Base-by-base conservation (phyloP, 2,888 invertebrate species). In the Nephrocerus scutellatus region DNA sequence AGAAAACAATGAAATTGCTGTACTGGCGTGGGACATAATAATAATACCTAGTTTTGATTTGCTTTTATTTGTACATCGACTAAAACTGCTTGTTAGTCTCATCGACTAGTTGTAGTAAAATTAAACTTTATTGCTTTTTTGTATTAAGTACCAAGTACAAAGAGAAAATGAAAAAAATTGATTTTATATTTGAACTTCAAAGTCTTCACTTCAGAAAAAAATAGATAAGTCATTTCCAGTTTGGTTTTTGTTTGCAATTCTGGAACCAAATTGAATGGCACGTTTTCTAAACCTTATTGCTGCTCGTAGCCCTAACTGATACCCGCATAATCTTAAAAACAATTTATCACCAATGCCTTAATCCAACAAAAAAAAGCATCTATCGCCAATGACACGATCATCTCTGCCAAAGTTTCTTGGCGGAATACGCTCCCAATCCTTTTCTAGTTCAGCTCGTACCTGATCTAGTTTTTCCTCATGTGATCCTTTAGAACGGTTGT, bases 221-320 rank as follows among this genome's bases (percentile, higher is more conserved):
- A n/a, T n/a, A n/a, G 91, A 91, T 41, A 78, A 56, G 60, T 89
- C 82, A 56, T 77, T 75, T 4, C 87, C 95, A 62, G 88, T 90
- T 71, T 93, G 89, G 62, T 85, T 89, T 31, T 79, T 78, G 63
- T 90, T 85, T 5, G 92, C 97, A 58, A 98, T 93, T 59, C 90
- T 76, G 0, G 92, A 91, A 9, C 98, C 98, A 73, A 98, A 98
- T 65, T 98, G 98, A 52, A 98, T 78, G 0, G 97, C 98, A 61
- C 92, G 71, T 68, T 98, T 98, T 28, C 88, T 89, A 32, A 89
- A 75, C 28, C 66, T 64, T 5, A 82, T 77, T 5, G 79, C 79
- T 36, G 71, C 67, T 45, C 61, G 63, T 23, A 88, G 70, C 2
- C 85, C 84, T 23, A 88, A 63, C 44, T 76, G 67, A 51, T 73